phyloP scores from a whole-genome alignment of 2,113 vertebrate species.

The Planiliza haematocheilus region DNA sequence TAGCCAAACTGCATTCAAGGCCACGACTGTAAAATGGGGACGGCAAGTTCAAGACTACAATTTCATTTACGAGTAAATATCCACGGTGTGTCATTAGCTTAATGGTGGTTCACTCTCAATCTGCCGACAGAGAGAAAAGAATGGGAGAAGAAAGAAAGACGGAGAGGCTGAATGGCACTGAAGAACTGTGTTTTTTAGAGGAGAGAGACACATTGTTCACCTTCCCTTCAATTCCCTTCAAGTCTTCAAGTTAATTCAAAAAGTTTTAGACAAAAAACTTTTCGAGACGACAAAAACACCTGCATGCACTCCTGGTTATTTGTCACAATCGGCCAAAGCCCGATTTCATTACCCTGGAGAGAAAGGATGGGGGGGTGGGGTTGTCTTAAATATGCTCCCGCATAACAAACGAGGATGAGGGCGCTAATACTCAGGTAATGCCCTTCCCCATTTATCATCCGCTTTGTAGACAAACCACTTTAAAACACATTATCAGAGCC shows the following conservation, averaged over 20 bases:
- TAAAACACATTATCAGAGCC: slow-evolving; percentile 27
- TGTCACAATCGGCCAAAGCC: neutral
- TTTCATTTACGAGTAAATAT: slow-evolving; percentile 58
- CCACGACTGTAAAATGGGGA: slow-evolving; percentile 25
- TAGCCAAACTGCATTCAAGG: slow-evolving; percentile 40
- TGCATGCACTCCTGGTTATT: neutral
- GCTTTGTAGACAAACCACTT: slow-evolving; percentile 19
- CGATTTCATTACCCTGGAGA: slow-evolving; percentile 6
- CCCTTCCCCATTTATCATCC: slow-evolving; percentile 21
- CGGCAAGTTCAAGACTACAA: slow-evolving; percentile 21
- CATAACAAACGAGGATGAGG: neutral
- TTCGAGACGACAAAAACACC: neutral
- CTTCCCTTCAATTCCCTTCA: neutral
- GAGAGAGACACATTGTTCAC: slow-evolving; percentile 19
- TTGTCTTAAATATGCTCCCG: neutral
- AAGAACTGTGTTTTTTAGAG: slow-evolving; percentile 5
- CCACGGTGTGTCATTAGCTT: slow-evolving; percentile 48
- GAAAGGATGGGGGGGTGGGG: neutral
- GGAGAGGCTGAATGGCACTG: slow-evolving; percentile 17
- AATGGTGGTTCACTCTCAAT: slow-evolving; percentile 36
- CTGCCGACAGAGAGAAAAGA: slow-evolving; percentile 4
- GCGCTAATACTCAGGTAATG: slow-evolving; percentile 5
- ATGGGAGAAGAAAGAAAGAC: neutral
- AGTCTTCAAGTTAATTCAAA: slow-evolving; percentile 29
- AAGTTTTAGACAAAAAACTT: slow-evolving; percentile 20